Percentiles rank a stretch among this genome's conserved stretches.
Conservation (phyloP, 2,888 invertebrate genomes). For the Folsomia candida region DNA sequence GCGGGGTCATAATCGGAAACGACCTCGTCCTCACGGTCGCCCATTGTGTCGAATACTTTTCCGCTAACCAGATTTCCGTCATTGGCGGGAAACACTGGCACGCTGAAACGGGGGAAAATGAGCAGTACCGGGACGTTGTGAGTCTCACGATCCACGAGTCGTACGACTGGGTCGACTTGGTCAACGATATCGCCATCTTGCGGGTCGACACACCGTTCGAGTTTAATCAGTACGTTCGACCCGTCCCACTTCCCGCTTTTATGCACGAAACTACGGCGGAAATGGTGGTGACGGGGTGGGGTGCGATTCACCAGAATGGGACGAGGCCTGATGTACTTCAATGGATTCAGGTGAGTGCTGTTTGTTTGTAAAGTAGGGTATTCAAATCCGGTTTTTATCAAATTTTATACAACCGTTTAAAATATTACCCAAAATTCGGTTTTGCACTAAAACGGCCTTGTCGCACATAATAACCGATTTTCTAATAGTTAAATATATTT, state of each 20-base stretch:
- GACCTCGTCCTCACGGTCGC: no score
- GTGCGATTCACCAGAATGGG: not conserved
- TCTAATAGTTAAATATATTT: no score
- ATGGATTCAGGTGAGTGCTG: no score
- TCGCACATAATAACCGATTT: no score
- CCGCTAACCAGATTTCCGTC: no score
- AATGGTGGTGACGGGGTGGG: not conserved
- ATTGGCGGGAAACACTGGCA: slow-evolving; percentile 2
- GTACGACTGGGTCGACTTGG: not conserved
- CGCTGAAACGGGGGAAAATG: not conserved
- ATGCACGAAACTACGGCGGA: not conserved
- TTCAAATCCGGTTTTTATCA: no score
- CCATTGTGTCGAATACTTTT: no score
- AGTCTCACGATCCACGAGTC: not conserved
- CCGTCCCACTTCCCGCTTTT: not conserved
- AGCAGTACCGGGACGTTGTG: not conserved
- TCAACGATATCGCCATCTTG: slow-evolving; percentile 16
- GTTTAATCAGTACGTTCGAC: not conserved
- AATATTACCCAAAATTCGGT: no score
- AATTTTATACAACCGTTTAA: no score
- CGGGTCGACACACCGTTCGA: not conserved
- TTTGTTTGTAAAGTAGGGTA: no score
- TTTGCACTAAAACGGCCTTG: no score
- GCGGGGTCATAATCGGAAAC: no score
- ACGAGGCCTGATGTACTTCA: not conserved